Evolutionary conservation across 2,888 invertebrate genomes (phyloP), one percentile per base, ranked within the genome.

Genomic region (Drosophila differens): DNA sequence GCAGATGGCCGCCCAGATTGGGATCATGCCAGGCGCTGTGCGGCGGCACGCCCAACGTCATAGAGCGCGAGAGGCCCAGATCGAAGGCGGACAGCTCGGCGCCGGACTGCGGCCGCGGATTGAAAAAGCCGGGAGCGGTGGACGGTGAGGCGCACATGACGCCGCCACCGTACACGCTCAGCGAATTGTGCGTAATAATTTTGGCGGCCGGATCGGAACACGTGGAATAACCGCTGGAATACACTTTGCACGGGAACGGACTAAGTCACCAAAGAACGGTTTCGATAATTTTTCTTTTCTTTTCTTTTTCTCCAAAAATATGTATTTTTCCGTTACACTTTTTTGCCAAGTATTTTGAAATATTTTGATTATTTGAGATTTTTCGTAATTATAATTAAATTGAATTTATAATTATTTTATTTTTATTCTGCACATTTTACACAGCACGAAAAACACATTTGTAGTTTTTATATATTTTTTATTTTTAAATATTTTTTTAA

Each of bases 21-120:
- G 95, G 95, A 93, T 95, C 95, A 79, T 95, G 95, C 95, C 95
- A 95, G 74, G 93, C 93, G 59, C 93, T 93, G 60, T 93, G 94
- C 87, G 95, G 95, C 88, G 95, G 94, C 81, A 95, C 95, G 82
- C 95, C 95, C 83, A 95, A 92, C 78, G 95, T 94, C 95, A 95
- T 95, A 77, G 93, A 93, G 51, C 94, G 92, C 69, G 94, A 93
- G 77, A 94, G 93, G 47, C 94, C 94, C 76, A 94, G 88, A 85
- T 94, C 94, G 82, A 93, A 92, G 80, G 93, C 92, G 71, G 93
- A 93, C 72, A 94, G 86, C 81, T 94, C 93, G 57, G 93, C 92
- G 62, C 93, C 93, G 74, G 92, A 91, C 75, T 93, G 93, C 44
- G 93, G 92, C 67, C 94, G 91, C 72, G 93, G 93, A 86, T 94